Base-by-base conservation (phyloP, 2,113 vertebrate genomes). In the Muntiacus muntjak region DNA sequence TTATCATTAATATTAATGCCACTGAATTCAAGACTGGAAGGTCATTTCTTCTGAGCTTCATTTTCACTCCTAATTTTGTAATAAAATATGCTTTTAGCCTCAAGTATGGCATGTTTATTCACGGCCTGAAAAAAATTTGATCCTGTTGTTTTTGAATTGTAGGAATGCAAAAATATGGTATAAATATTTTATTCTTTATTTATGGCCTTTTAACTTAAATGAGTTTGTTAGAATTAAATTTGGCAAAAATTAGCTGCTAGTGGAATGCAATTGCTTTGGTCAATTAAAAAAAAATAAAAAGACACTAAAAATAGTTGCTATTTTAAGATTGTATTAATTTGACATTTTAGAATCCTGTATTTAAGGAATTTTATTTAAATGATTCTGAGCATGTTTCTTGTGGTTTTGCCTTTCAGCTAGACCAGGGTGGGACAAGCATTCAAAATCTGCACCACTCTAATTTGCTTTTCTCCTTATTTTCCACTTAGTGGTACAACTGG, bases 1-100 rank as follows among this genome's bases (percentile, higher is more conserved):
- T 81, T 97, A 47, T 94, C 2, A 74, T 97, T 98, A 91, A 96
- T 96, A 78, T 94, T 97, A 93, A 90, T 95, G 33, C 93, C 97
- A 55, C 89, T 94, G 79, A 97, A 98, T 58, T 95, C 0, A 97
- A 97, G 91, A 11, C 25, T 57, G 0, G 95, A 50, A 83, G 96
- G 94, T 89, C 52, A 33, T 95, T 90, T 55, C 62, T 14, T 58
- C 94, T 40, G 67, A 91, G 81, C 17, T 91, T 58, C 94, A 17
- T 93, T 98, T 98, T 97, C 82, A 91, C 55, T 84, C 25, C n/a
- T 60, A 90, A 52, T 36, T 97, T 97, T 98, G 36, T 43, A 94
- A 95, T 96, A 97, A 94, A 97, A 85, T 96, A 79, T 57, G 16
- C 52, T 96, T 96, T 97, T 83, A 91, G 90, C 55, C 36, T 82